Conservation (phyloP, 2,113 vertebrate genomes). For the Polypterus bichir region DNA sequence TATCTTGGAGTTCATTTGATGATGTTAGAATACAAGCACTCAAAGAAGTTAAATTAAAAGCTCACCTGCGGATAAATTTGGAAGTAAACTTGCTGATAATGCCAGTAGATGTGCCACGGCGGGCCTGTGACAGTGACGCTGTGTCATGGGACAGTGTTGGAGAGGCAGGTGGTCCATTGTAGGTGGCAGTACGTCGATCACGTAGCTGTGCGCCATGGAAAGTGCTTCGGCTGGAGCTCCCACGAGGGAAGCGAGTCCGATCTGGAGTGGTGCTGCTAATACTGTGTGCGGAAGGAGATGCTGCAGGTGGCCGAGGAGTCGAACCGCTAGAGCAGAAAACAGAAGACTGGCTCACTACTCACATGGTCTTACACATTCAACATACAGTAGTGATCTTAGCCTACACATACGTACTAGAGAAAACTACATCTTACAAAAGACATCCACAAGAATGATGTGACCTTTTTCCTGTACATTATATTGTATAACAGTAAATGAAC, state of each 20-base stretch:
- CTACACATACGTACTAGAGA: too few relatives aligned
- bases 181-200: constrained; percentile 84
- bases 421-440: too few relatives aligned
- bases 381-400: too few relatives aligned
- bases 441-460: too few relatives aligned
- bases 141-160: constrained; percentile 76
- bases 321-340: constrained; percentile 39
- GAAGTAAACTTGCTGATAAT: constrained; percentile 96
- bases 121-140: constrained; percentile 71
- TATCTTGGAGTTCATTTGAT: neutral
- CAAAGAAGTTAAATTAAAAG: constrained; percentile 15
- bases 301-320: constrained; percentile 52
- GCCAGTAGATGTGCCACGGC: constrained; percentile 82
- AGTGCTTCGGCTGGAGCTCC: constrained; percentile 89
- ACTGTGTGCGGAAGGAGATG: constrained; percentile 67
- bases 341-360: neutral
- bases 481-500: too few relatives aligned
- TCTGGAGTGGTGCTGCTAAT: constrained; percentile 73
- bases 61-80: constrained; percentile 92
- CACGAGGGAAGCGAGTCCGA: constrained; percentile 86
- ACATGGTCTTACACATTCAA: too few relatives aligned
- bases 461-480: too few relatives aligned
- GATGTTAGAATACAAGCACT: neutral
- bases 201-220: constrained; percentile 94
- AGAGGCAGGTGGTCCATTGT: constrained; percentile 87